Evolutionary conservation across 2,888 invertebrate species (phyloP), one percentile per base, ranked within the genome.

Genomic region (Mactromeris polynyma): DNA sequence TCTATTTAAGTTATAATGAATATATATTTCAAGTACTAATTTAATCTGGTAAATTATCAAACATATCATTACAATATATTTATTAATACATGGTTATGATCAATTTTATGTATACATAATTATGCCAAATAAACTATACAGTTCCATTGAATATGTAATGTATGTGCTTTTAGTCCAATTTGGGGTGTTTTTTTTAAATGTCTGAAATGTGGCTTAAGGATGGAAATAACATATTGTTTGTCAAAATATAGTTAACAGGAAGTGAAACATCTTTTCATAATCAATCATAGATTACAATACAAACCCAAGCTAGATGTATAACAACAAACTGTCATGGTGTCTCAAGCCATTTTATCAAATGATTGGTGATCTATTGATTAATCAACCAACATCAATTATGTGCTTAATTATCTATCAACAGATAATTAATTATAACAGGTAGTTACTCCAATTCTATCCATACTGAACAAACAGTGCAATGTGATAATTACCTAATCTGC

Each of bases 311-410:
- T 42, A 31, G 1, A 54, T n/a, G 40, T 17, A 54, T 82, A 58
- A 82, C 82, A 81, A 87, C 54, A 86, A 87, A 51, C 54, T 87
- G 86, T 77, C 86, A 69, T 7, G 26, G 17, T 77, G 86, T 82
- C 86, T 87, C 78, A 82, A 82, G 21, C 82, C 82, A 78, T 84
- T 77, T 84, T 31, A 69, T 46, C 46, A 33, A 46, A 33, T 83
- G 82, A 83, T 83, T 36, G 83, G 0, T 51, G 9, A 31, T 33
- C 81, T 26, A 40, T 86, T 81, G 33, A 81, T 17, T 51, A 26
- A 86, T 86, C 81, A 73, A 36, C 36, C 36, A 51, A 81, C 31
- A 64, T 42, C 33, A 69, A 73, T 81, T 77, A 40, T 51, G 4
- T 40, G 19, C 26, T 19, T 40, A 87, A 82, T 82, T 69, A 73